Base-by-base conservation (phyloP, 2,113 vertebrate species). In the Erythrocercus mccallii region DNA sequence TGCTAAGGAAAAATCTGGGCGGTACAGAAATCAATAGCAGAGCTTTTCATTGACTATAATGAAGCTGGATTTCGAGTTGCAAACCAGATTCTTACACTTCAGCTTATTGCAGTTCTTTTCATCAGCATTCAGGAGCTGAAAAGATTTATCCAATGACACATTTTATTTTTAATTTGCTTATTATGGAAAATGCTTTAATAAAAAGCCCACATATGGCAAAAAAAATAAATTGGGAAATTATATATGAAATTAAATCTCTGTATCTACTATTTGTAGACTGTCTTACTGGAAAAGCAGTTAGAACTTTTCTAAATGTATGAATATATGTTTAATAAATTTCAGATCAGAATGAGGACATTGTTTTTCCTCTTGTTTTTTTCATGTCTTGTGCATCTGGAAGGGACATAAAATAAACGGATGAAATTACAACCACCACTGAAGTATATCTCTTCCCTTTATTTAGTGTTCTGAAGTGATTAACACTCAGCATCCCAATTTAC, bases 131-230 rank as follows among this genome's bases (percentile, higher is more conserved):
- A 30, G 28, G 42, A 94, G 45, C 18, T 76, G 38, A 79, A 95
- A 91, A 83, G 27, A 88, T 78, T 91, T 80, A 90, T 84, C 57
- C 61, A 20, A 8, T 54, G 38, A 47, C 30, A 62, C 21, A 42
- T 77, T 88, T 92, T 72, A 60, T 84, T 84, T 81, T 91, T 83
- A 80, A 73, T 87, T 85, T 80, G 47, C 19, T 77, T 90, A 80
- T 38, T 24, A 85, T 90, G 10, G 71, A 86, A 85, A 95, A 54
- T 47, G 28, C 11, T 82, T 82, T 76, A 88, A 93, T 86, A 90
- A 91, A 90, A 94, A 92, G 6, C 16, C 9, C 5, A 50, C 47
- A 2, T 87, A 68, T 79, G 35, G 42, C 44, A 72, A 61, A 38
- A 61, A n/a, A 40, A 54, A 58, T 66, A 85, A 31, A 38, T 42